Conservation (phyloP, 2,888 invertebrate genomes). For the Polydesmus complanatus region DNA sequence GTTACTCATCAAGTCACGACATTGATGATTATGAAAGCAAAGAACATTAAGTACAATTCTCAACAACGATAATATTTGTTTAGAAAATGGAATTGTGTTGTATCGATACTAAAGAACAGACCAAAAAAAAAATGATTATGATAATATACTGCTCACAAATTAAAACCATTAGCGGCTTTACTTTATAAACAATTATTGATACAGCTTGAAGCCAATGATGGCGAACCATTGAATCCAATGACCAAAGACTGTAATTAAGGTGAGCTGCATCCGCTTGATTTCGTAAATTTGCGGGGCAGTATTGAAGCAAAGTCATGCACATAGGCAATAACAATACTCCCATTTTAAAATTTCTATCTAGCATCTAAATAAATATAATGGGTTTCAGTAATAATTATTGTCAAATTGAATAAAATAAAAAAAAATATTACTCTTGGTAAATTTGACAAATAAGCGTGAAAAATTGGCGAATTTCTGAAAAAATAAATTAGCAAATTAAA, state of each 20-base stretch:
- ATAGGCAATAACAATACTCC: conserved; percentile 78
- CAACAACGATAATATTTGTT: conserved; percentile 62
- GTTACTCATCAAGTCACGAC: conserved; percentile 66
- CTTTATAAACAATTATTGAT: conserved; percentile 89
- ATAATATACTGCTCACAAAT: neutral
- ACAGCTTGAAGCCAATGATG: conserved; percentile 86
- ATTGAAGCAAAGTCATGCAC: conserved; percentile 61
- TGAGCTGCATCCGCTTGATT: conserved; percentile 43
- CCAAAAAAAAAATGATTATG: neutral
- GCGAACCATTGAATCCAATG: conserved; percentile 70
- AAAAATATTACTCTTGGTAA: conserved; percentile 62
- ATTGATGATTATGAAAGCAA: conserved; percentile 80
- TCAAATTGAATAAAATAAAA: too few species aligned
- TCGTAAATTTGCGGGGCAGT: conserved; percentile 62
- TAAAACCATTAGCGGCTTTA: conserved; percentile 30
- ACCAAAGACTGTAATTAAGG: conserved; percentile 69
- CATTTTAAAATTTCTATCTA: conserved; percentile 92
- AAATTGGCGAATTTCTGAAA: conserved; percentile 73
- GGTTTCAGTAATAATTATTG: neutral
- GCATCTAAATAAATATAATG: conserved; percentile 40
- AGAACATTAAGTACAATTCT: conserved; percentile 82
- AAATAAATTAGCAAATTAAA: conserved; percentile 8
- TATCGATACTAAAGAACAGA: conserved; percentile 34
- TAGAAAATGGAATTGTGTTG: conserved; percentile 32
- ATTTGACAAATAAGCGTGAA: conserved; percentile 88